Base-by-base conservation (phyloP, 2,113 vertebrate species). In the Sialia sialis region DNA sequence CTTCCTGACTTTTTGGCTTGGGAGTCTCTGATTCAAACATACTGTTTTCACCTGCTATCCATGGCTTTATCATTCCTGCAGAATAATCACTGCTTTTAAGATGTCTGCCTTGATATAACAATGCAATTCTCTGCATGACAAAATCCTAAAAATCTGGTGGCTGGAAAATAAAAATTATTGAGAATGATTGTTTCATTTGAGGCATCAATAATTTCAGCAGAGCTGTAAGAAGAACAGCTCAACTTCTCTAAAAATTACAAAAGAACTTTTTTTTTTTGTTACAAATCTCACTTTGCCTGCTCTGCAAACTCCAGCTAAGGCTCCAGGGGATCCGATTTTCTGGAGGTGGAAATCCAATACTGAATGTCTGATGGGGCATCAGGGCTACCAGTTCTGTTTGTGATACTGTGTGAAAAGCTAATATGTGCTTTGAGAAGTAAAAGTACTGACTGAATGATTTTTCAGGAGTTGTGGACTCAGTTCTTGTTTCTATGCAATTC, bases 111-210 rank as follows among this genome's bases (percentile, higher is more conserved):
- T 93, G 70, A 76, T 85, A 44, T 66, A 83, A 55, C 27, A 73
- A 29, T n/a, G 21, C 67, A 89, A 83, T 89, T 60, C 34, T 87
- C 54, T 79, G 49, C 20, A 25, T 73, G 81, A 76, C 13, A 25
- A 69, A 89, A 43, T 18, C 32, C 54, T 92, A 69, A 92, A 89
- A 76, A 34, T 69, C 54, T 94, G 41, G 39, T 91, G 62, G 10
- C 49, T 76, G 58, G 27, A 66, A 79, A 80, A 73, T 89, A 87
- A 91, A 90, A 95, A 89, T 48, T 32, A 67, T 16, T 66, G 46
- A 85, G 63, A 93, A 67, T 14, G 4, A 89, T 77, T 0, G 1
- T 79, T 93, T 94, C 12, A n/a, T 76, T 89, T 87, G 58, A 91
- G 49, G 41, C 58, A 58, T 79, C 77, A 73, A 21, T 81, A 86